Conservation (phyloP, 2,113 vertebrate genomes). For the Scopus umbretta region DNA sequence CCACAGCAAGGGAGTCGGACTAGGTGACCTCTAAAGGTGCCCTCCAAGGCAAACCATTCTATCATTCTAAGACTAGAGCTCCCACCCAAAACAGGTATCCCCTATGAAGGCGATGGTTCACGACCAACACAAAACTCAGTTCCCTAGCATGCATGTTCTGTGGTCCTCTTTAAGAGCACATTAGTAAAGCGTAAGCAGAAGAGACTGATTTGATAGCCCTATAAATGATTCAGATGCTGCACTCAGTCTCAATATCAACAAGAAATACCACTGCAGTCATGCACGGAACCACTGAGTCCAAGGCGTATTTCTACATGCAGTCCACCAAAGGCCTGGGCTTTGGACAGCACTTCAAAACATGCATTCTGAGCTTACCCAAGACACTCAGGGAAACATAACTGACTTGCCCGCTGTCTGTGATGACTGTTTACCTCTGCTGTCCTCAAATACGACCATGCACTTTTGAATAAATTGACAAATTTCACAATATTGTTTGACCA, state of each 20-base stretch:
- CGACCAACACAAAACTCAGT: not conserved
- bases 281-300: not conserved
- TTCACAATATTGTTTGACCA: slow-evolving; percentile 46
- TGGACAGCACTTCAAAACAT: not conserved
- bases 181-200: not conserved
- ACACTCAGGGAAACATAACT: not conserved
- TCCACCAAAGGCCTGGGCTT: not conserved
- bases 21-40: not conserved
- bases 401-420: not conserved
- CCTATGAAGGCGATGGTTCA: not conserved
- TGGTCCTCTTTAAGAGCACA: not conserved
- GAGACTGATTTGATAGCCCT: not conserved
- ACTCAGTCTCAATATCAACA: not conserved
- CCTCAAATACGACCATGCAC: slow-evolving; percentile 23
- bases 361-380: not conserved
- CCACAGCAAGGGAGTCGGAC: not conserved
- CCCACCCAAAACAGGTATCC: not conserved
- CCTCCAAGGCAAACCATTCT: not conserved
- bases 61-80: not conserved
- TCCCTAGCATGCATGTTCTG: not conserved
- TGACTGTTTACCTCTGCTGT: not conserved
- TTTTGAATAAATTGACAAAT: slow-evolving; percentile 33
- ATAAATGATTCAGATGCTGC: not conserved
- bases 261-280: not conserved
- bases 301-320: not conserved